These are phyloP conservation scores for Nudaria mundana DNA, from an alignment of 2,888 invertebrate species.

Conservation along the genomic window DNA sequence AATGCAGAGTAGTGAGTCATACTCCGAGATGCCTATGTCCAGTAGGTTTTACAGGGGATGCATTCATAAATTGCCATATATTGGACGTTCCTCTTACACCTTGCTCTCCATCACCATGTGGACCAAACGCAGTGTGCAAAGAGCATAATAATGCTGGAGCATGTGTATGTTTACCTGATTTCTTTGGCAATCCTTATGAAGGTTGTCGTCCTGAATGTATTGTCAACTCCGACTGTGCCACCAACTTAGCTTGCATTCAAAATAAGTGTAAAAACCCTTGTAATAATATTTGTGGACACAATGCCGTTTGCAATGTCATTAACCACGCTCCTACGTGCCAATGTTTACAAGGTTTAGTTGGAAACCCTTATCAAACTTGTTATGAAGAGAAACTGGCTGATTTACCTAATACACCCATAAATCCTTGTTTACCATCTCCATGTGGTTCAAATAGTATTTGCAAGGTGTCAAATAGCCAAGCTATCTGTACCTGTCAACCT, in stretches of 20 bases:
- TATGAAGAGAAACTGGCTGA: conserved; percentile 60
- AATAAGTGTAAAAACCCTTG: conserved; percentile 89
- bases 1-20: conserved; percentile 88
- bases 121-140: conserved; percentile 86
- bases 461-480: conserved; percentile 85
- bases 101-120: conserved; percentile 87
- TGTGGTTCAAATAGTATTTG: conserved; percentile 90
- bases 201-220: conserved; percentile 89
- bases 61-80: conserved; percentile 80
- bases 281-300: conserved; percentile 86
- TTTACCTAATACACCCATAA: conserved; percentile 46
- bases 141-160: conserved; percentile 85
- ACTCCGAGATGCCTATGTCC: conserved; percentile 88
- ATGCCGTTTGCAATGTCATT: conserved; percentile 86
- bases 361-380: conserved; percentile 83
- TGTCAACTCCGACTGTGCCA: conserved; percentile 86
- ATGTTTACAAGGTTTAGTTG: conserved; percentile 83
- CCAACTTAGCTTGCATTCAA: conserved; percentile 86
- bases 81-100: conserved; percentile 77
- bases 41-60: conserved; percentile 83
- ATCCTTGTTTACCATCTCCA: conserved; percentile 88
- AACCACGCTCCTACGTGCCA: conserved; percentile 87
- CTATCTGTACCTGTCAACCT: conserved; percentile 86
- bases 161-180: conserved; percentile 85
- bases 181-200: conserved; percentile 89